These are phyloP conservation scores for Oryzias dopingdopingensis DNA, from an alignment of 2,797 vertebrate species.

Conservation along the genomic window DNA sequence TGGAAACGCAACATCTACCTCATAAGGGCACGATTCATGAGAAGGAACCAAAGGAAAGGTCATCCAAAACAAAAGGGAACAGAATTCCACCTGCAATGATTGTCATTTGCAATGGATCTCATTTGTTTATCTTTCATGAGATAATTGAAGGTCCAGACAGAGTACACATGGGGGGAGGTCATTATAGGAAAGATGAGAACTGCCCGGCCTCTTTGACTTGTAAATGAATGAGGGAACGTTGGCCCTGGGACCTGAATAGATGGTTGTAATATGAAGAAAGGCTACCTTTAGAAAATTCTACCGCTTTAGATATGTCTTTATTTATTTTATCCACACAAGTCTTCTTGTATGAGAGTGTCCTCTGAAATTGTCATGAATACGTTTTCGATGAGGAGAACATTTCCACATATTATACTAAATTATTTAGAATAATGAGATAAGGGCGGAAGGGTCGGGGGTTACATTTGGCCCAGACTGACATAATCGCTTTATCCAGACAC, in stretches of 20 bases:
- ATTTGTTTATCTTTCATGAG: slow-evolving; percentile 43
- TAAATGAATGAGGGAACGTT: slow-evolving; percentile 30
- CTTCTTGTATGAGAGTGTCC: neutral
- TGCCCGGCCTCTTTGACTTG: slow-evolving; percentile 38
- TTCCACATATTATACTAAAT: neutral
- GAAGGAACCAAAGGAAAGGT: slow-evolving; percentile 5
- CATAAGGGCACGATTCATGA: no score
- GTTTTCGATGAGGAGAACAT: neutral
- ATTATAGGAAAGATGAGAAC: slow-evolving; percentile 54
- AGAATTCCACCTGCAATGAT: slow-evolving; percentile 23
- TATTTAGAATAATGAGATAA: neutral
- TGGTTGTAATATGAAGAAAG: slow-evolving; percentile 25
- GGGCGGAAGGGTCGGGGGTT: slow-evolving; percentile 17
- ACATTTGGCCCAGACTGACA: slow-evolving; percentile 38
- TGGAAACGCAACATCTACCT: no score
- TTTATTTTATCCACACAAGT: slow-evolving; percentile 3
- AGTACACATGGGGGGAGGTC: slow-evolving; percentile 32
- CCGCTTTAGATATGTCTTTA: slow-evolving; percentile 19
- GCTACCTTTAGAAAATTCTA: slow-evolving; percentile 13
- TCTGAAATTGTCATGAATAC: neutral
- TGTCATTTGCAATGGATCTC: slow-evolving; percentile 31
- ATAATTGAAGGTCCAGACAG: slow-evolving; percentile 59
- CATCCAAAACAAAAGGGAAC: slow-evolving; percentile 12
- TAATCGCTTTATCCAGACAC: slow-evolving; percentile 45
- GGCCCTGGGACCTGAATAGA: slow-evolving; percentile 16